Conservation (phyloP, 2,797 vertebrate genomes). For the Channallabes apus region DNA sequence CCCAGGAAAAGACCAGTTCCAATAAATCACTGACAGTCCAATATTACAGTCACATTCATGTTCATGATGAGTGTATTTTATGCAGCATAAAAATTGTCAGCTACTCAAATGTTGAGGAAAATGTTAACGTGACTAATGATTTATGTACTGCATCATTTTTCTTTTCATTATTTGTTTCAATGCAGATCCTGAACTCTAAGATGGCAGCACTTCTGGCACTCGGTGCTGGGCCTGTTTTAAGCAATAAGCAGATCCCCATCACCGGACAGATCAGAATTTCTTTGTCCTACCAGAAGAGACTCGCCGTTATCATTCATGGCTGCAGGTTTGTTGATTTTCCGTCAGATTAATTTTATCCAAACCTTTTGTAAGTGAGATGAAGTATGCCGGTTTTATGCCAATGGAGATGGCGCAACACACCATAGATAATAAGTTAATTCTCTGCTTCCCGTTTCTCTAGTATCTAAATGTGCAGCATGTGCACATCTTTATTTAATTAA, state of each 20-base stretch:
- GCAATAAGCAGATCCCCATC: conserved; percentile 53
- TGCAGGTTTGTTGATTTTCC: conserved; percentile 78
- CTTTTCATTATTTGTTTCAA: conserved; percentile 19
- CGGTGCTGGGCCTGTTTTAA: conserved; percentile 65
- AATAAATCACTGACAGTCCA: too few relatives aligned
- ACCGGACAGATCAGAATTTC: conserved; percentile 78
- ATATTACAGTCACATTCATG: too few relatives aligned
- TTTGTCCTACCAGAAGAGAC: conserved; percentile 77
- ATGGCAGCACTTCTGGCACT: conserved; percentile 69
- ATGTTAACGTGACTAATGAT: background rate
- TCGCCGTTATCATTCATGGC: conserved; percentile 76
- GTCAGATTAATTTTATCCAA: background rate
- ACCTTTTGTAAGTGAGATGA: too few relatives aligned
- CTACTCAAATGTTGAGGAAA: background rate
- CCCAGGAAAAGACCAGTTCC: too few relatives aligned
- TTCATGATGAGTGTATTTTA: background rate
- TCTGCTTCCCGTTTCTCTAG: background rate
- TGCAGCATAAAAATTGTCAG: background rate
- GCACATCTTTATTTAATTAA: too few relatives aligned
- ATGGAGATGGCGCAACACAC: background rate
- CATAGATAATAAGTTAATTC: background rate
- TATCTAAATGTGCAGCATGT: too few relatives aligned
- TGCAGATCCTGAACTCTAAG: conserved; percentile 71
- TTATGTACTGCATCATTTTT: too few relatives aligned
- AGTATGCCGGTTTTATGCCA: background rate